Evolutionary conservation across 2,113 vertebrate species (phyloP), one percentile per base, ranked within the genome.

Genomic region (Catharus minimus): DNA sequence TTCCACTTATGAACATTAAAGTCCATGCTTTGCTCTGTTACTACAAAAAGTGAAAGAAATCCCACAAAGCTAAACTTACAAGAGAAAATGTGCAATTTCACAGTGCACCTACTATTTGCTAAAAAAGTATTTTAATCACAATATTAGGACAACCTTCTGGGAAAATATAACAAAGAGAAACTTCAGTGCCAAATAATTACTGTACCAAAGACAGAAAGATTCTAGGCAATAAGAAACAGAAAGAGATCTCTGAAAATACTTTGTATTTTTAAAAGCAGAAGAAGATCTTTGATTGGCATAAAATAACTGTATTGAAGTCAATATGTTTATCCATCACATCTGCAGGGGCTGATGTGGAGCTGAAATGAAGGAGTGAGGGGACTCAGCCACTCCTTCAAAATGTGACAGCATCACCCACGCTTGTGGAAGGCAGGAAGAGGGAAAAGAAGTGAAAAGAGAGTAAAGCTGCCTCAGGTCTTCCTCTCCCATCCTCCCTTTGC

Each of bases 141-240:
- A 46, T 78, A 56, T 82, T 73, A 58, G n/a, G 49, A 57, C 39
- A 65, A 76, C 19, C 26, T 81, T 58, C 44, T 66, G 30, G 30
- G 56, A 82, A 84, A 89, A 80, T 19, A 22, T 16, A 82, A 68
- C 19, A 92, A 60, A 82, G 53, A 53, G 43, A 73, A 88, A 74
- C 21, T 67, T 64, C 53, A 56, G 33, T 36, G 82, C 36, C 15
- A 64, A 60, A 30, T 43, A 36, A 32, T 50, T 76, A 26, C 41
- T 53, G 17, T 57, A 52, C 30, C 53, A 83, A 69, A 76, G 8
- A 41, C 65, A 89, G 71, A 56, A 78, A 60, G 41, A 57, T n/a
- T 75, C 69, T 20, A 79, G 53, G 69, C 41, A 78, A 24, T 9
- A 61, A 67, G 60, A 77, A 69, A 57, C 0, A 93, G 71, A 46